Percentiles rank a stretch among this genome's conserved stretches.
Evolutionary conservation across 2,113 vertebrate genomes (phyloP).

Genomic region (Myiagra hebetior): DNA sequence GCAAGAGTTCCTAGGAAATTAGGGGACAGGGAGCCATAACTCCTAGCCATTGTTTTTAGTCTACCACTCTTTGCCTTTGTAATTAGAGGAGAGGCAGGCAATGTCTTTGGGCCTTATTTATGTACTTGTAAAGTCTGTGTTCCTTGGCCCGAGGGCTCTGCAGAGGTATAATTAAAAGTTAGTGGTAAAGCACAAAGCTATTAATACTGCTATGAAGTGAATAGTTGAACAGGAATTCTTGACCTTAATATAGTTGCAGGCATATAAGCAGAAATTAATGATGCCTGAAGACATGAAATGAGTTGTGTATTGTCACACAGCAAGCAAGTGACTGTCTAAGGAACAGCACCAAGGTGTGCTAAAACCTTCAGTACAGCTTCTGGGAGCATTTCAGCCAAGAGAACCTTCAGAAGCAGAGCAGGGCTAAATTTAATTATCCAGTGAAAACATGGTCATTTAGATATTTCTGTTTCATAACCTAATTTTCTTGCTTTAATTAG

Average conservation of each 20-base stretch:
- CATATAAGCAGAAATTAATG: not conserved
- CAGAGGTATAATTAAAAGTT: not conserved
- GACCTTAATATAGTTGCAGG: slow-evolving; percentile 5
- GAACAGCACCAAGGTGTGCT: not conserved
- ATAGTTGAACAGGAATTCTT: not conserved
- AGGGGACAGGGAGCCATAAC: not conserved
- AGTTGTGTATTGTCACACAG: not conserved
- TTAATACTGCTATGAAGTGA: not conserved
- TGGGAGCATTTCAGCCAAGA: not conserved
- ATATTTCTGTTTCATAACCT: not conserved
- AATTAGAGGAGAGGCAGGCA: not conserved
- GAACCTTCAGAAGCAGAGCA: not conserved
- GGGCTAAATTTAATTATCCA: not conserved
- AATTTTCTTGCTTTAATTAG: not conserved
- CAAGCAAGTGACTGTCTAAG: not conserved
- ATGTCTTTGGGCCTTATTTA: not conserved
- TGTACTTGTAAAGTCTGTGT: not conserved
- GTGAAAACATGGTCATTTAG: not conserved
- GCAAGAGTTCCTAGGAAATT: not conserved
- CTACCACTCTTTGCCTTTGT: not conserved
- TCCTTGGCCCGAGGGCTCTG: not conserved
- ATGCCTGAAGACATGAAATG: not conserved
- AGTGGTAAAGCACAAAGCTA: not conserved
- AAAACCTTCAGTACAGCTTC: not conserved
- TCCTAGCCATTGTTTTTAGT: not conserved